Percentiles rank a stretch among this genome's conserved stretches.
These are phyloP conservation scores for Apostichopus japonicus DNA, from an alignment of 35 echinoderm and acorn worm species.

Conservation along the genomic window DNA sequence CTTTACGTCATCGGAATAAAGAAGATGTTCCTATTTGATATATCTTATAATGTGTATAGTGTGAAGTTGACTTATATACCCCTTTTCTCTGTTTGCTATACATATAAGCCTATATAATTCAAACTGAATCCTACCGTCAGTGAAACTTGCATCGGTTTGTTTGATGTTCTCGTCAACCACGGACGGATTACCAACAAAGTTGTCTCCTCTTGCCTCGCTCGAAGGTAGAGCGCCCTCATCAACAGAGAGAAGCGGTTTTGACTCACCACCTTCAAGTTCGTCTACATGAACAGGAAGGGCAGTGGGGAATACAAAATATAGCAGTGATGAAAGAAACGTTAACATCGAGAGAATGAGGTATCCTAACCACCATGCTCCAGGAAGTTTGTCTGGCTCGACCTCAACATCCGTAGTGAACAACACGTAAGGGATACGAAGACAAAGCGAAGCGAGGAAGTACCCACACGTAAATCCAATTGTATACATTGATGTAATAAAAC, in stretches of 20 bases:
- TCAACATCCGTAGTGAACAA: not conserved
- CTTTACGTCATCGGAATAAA: too few species aligned
- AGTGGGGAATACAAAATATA: slow-evolving; percentile 24
- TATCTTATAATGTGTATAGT: too few species aligned
- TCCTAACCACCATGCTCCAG: slow-evolving; percentile 36
- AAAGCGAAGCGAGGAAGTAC: not conserved
- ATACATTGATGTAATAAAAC: slow-evolving; percentile 4
- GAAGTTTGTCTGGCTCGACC: not conserved
- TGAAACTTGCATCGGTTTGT: not conserved
- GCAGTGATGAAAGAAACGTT: not conserved
- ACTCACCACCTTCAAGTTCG: not conserved
- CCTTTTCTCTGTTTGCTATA: too few species aligned
- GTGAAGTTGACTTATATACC: too few species aligned
- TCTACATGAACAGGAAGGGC: not conserved
- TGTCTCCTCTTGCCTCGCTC: not conserved
- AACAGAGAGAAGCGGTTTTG: not conserved
- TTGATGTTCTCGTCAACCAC: not conserved
- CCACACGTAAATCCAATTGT: slow-evolving; percentile 12
- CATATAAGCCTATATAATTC: too few species aligned
- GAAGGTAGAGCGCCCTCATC: not conserved
- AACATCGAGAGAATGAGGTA: slow-evolving; percentile 1
- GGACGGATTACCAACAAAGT: not conserved
- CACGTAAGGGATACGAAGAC: not conserved
- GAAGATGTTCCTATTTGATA: too few species aligned
- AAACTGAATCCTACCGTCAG: slow-evolving; percentile 3